Evolutionary conservation across 1,140 invertebrate species (phyloP).

Genomic region (Whitmania pigra): DNA sequence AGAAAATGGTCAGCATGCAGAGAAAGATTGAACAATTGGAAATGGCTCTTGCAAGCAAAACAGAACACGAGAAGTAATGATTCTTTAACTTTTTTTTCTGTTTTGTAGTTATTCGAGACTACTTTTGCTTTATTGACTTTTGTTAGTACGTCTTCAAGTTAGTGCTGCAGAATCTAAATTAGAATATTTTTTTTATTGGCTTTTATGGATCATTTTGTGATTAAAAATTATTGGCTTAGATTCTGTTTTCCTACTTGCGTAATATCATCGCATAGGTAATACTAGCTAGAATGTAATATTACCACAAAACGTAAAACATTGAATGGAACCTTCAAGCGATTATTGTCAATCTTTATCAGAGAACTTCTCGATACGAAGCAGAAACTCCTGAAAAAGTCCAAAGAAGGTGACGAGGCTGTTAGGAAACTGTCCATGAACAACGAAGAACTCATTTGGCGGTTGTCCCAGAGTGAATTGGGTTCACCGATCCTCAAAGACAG

Average conservation of each 20-base stretch:
- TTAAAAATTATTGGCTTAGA: not conserved
- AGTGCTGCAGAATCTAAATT: no score
- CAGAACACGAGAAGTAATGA: not conserved
- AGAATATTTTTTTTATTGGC: no score
- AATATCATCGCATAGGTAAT: not conserved
- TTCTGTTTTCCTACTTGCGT: not conserved
- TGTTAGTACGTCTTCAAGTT: no score
- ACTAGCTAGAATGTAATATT: no score
- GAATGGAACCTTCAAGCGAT: not conserved
- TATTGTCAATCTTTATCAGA: not conserved
- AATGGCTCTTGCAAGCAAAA: not conserved
- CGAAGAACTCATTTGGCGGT: not conserved
- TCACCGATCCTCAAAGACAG: not conserved
- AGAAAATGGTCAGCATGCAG: not conserved
- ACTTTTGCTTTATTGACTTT: no score
- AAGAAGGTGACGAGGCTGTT: not conserved
- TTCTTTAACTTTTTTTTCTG: no score
- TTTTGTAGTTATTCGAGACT: no score
- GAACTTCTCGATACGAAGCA: conserved; percentile 1
- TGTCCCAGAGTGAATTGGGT: not conserved
- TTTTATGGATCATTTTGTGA: no score
- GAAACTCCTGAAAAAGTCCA: not conserved
- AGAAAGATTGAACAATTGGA: not conserved
- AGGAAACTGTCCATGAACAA: conserved; percentile 3
- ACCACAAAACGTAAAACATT: no score